A percentile compares a stretch with the other conserved stretches of the same genome.
These are phyloP conservation scores for Sphaeramia orbicularis DNA, from an alignment of 2,797 vertebrate genomes.

Conservation along the genomic window DNA sequence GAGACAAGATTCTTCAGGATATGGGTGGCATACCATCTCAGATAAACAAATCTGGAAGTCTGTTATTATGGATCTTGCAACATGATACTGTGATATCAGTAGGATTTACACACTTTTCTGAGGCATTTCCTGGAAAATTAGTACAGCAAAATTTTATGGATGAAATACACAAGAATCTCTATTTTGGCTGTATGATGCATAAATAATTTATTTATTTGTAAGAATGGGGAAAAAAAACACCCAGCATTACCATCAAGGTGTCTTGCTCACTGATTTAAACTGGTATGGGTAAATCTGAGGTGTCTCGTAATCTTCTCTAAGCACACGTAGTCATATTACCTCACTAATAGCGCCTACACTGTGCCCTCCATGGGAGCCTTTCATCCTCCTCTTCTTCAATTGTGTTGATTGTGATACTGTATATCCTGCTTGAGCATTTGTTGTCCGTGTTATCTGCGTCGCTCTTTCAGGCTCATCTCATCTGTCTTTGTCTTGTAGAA, in stretches of 20 bases:
- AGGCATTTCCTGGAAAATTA: neutral
- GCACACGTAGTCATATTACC: neutral
- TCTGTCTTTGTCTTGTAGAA: slow-evolving; percentile 60
- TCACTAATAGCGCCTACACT: neutral
- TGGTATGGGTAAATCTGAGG: neutral
- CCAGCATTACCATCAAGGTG: neutral
- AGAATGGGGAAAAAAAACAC: neutral
- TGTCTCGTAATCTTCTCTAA: neutral
- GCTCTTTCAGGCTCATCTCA: slow-evolving; percentile 58
- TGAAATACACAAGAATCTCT: neutral
- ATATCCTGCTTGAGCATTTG: slow-evolving; percentile 60
- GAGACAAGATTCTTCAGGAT: neutral
- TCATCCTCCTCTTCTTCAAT: slow-evolving; percentile 1
- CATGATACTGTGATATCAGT: neutral
- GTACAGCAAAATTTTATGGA: neutral
- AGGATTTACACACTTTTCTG: neutral
- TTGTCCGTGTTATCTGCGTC: slow-evolving; percentile 74
- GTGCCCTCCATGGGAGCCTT: neutral
- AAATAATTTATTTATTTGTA: no score
- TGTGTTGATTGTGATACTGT: slow-evolving; percentile 33
- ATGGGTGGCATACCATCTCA: slow-evolving; percentile 1
- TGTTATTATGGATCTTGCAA: neutral
- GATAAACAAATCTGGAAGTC: neutral
- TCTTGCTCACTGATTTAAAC: neutral
- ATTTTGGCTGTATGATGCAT: neutral